Conservation (phyloP, 1,140 invertebrate species). For the Pseudachorutes palmiensis region DNA sequence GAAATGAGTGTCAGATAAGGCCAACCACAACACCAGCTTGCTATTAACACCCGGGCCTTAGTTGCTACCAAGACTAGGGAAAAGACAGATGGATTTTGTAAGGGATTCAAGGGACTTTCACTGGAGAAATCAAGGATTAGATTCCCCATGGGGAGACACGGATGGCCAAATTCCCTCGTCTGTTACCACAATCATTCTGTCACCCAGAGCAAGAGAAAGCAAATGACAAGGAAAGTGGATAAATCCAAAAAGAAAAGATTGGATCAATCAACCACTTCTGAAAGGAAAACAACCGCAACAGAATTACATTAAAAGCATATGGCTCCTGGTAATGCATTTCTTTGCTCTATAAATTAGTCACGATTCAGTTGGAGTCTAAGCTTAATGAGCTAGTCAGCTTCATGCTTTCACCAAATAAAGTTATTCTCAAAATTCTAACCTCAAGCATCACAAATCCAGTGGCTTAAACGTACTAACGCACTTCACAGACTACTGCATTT, state of each 20-base stretch:
- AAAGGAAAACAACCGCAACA: background rate
- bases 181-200: background rate
- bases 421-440: background rate
- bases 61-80: too few species aligned
- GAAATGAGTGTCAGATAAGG: constrained; percentile 1
- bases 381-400: background rate
- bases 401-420: background rate
- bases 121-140: background rate
- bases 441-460: background rate
- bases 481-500: background rate
- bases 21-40: background rate
- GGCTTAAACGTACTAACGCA: background rate
- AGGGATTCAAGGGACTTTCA: background rate
- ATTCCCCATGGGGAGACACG: background rate
- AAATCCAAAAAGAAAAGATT: too few species aligned
- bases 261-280: too few species aligned
- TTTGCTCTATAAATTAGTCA: background rate
- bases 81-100: background rate
- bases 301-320: background rate
- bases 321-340: background rate
- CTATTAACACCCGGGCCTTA: background rate
- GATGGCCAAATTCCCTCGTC: background rate
- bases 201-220: background rate
- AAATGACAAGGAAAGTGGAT: background rate
- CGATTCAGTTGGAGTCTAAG: background rate